These are phyloP conservation scores for Psilopsiagon aurifrons DNA, from an alignment of 2,113 vertebrate genomes.

Conservation along the genomic window DNA sequence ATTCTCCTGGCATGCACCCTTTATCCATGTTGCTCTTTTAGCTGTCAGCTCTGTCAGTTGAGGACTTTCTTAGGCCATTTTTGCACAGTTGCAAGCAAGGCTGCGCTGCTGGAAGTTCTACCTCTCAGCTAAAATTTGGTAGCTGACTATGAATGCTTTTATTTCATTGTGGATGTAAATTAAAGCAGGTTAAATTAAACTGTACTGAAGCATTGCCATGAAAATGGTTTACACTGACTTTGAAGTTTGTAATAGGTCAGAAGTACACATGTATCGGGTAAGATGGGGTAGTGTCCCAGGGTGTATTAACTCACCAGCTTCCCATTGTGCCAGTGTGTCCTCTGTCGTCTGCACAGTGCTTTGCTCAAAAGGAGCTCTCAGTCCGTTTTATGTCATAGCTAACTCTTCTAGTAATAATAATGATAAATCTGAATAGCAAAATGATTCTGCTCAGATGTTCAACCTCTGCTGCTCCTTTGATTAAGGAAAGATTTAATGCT, in stretches of 20 bases:
- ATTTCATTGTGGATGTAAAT: background rate
- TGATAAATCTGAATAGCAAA: background rate
- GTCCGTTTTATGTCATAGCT: background rate
- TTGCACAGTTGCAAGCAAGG: background rate
- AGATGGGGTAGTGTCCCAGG: background rate
- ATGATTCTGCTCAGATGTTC: background rate
- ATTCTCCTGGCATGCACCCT: background rate
- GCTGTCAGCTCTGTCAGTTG: background rate
- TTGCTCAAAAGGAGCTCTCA: background rate
- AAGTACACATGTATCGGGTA: background rate
- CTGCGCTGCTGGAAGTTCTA: background rate
- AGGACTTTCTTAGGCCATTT: background rate
- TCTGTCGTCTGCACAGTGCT: background rate
- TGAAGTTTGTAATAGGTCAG: background rate
- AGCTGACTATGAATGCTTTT: background rate
- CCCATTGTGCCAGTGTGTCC: fast-evolving
- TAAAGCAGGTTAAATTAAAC: background rate
- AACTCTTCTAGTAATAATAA: background rate
- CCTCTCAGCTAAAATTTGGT: background rate
- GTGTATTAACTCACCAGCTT: background rate
- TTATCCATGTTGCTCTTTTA: background rate
- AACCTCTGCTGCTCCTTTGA: background rate
- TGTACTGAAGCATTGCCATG: background rate
- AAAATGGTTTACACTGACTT: background rate
- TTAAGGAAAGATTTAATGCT: conserved; percentile 48